Conservation (phyloP, 2,888 invertebrate species). For the Polymixis lichenea region DNA sequence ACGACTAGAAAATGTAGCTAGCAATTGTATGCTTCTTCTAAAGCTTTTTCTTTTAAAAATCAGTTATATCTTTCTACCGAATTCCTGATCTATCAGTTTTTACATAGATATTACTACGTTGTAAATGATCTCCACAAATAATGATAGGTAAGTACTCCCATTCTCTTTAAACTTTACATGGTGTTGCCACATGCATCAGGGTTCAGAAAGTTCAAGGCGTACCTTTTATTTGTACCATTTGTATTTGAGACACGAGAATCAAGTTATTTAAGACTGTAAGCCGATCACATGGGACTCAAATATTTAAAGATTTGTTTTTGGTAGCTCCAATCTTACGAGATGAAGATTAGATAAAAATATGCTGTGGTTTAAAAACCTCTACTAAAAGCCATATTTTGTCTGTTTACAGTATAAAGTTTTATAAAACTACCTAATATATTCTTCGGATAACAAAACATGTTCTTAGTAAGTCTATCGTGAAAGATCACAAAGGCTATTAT, state of each 20-base stretch:
- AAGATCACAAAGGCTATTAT: slow-evolving; percentile 31
- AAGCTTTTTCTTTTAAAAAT: background rate
- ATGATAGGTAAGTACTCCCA: slow-evolving; percentile 15
- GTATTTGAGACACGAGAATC: slow-evolving; percentile 21
- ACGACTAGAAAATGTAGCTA: background rate
- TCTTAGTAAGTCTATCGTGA: slow-evolving; percentile 32
- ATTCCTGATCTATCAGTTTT: background rate
- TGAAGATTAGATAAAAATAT: background rate
- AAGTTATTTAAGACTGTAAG: slow-evolving; percentile 40
- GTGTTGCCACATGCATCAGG: slow-evolving; percentile 36
- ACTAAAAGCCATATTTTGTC: background rate
- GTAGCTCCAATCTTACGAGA: background rate
- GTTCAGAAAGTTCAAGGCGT: slow-evolving; percentile 61
- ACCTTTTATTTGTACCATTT: slow-evolving; percentile 47
- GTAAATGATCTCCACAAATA: slow-evolving; percentile 24
- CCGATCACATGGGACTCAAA: background rate
- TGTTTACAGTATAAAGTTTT: background rate
- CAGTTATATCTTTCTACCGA: background rate
- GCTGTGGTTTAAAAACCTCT: background rate
- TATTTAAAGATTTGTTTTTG: background rate
- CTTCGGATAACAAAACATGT: background rate
- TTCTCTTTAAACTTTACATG: slow-evolving; percentile 47
- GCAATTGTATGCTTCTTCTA: background rate
- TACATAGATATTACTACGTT: background rate
- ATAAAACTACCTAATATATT: background rate